Evolutionary conservation across 1,140 invertebrate genomes (phyloP), one percentile per base, ranked within the genome.

Genomic region (Lamellibrachia luymesi): DNA sequence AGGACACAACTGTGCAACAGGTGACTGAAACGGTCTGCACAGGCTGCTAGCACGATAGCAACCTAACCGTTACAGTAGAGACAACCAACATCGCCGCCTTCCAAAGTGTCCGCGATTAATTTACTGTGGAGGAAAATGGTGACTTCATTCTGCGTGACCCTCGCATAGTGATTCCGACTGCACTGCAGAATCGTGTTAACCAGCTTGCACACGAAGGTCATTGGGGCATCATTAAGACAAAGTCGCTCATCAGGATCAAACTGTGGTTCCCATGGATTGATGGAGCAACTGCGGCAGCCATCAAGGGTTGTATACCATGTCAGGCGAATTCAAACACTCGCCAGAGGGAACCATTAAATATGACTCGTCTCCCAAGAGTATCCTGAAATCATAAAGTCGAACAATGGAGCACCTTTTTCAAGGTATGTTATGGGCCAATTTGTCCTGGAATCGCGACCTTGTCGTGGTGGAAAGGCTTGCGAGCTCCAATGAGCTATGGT

Each of bases 231-330:
- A 50, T 8, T 10, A 93, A 93, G 4, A 90, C 64, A 25, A 93
- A 93, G 27, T 13, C 56, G 38, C 52, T 93, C 10, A 38, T 93
- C 49, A 80, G 52, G 17, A 10, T 17, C 25, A 93, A 93, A 49
- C 17, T 92, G 17, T 93, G 92, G 92, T 93, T 93, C 89, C 92
- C 92, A 50, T 2, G 92, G 8, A 93, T 93, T 89, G 92, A 90
- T 8, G 89, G n/a, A 38, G n/a, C 27, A n/a, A 49, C 56, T 13
- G 92, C 50, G 50, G 22, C 10, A 17, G 56, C 27, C n/a, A 27
- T 92, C 25, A 64, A 56, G 0, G 10, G 50, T n/a, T 92, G 52
- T 38, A n/a, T 8, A 64, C 50, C 92, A 10, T 92, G 92, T 38
- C 92, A 92, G 52, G 51, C 51, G 0, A 50, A 17, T 25, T 17